phyloP scores from a whole-genome alignment of 2,113 vertebrate species.

The Tichodroma muraria region DNA sequence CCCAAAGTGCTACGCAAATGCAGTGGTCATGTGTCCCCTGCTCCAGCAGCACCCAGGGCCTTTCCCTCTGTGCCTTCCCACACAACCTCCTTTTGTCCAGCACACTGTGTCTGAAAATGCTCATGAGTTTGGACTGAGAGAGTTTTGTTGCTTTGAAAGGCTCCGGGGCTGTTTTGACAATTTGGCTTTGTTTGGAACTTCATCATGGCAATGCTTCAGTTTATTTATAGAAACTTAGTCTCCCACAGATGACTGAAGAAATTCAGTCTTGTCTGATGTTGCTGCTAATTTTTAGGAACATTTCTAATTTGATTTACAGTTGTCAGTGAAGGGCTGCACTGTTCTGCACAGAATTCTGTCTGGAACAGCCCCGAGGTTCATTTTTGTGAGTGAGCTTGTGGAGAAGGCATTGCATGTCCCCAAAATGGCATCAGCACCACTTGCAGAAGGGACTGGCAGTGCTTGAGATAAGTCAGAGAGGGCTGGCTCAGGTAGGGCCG shows the following conservation, averaged over 20 bases:
- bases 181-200: slow-evolving; percentile 34
- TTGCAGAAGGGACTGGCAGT: not conserved
- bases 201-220: not conserved
- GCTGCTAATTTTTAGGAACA: not conserved
- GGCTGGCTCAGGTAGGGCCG: not conserved
- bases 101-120: not conserved
- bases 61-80: not conserved
- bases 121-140: not conserved
- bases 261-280: not conserved
- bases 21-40: not conserved
- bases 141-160: not conserved
- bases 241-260: not conserved
- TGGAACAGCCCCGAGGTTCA: not conserved
- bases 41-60: not conserved
- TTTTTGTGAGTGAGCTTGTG: not conserved
- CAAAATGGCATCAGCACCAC: not conserved
- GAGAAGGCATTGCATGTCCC: not conserved
- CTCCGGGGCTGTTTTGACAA: slow-evolving; percentile 16
- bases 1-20: fast-evolving
- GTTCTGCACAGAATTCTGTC: not conserved
- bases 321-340: not conserved
- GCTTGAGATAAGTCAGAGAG: not conserved
- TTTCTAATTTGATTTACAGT: not conserved
- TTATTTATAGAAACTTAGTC: not conserved
- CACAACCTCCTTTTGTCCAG: not conserved